phyloP scores from a whole-genome alignment of 2,888 invertebrate species.

The Helicoverpa assulta region DNA sequence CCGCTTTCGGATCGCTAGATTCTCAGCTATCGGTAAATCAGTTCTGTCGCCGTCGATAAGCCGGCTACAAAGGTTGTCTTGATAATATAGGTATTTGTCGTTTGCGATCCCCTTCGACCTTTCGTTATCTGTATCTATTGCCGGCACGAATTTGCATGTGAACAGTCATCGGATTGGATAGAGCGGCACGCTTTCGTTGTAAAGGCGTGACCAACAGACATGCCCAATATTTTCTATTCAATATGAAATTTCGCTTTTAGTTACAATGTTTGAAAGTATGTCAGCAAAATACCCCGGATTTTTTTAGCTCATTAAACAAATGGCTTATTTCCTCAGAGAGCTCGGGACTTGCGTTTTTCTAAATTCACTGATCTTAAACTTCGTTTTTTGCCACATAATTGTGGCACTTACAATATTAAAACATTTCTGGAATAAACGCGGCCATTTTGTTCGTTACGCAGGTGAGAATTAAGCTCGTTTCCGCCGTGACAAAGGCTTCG shows the following conservation, averaged over 20 bases:
- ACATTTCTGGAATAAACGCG: conserved; percentile 42
- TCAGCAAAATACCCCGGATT: conserved; percentile 28
- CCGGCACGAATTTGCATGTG: conserved; percentile 66
- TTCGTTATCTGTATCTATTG: conserved; percentile 63
- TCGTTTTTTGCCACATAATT: conserved; percentile 48
- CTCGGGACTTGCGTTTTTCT: conserved; percentile 20
- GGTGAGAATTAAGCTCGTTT: conserved; percentile 68
- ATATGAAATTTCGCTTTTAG: conserved; percentile 54
- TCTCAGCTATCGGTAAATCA: conserved; percentile 48
- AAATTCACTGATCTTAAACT: conserved; percentile 33
- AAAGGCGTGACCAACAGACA: conserved; percentile 61
- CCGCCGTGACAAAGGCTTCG: conserved; percentile 61
- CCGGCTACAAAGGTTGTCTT: conserved; percentile 50
- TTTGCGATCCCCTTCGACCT: conserved; percentile 63
- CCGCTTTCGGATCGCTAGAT: conserved; percentile 42
- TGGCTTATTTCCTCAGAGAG: conserved; percentile 32
- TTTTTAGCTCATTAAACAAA: conserved; percentile 41
- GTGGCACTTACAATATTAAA: conserved; percentile 53
- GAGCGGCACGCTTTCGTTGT: conserved; percentile 62
- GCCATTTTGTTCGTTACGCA: conserved; percentile 49
- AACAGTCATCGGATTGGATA: conserved; percentile 61
- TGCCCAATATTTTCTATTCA: conserved; percentile 62
- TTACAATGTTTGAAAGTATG: conserved; percentile 38
- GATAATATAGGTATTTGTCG: conserved; percentile 56
- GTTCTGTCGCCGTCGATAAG: conserved; percentile 48